A percentile compares a stretch with the other conserved stretches of the same genome.
phyloP scores from a whole-genome alignment of 2,888 invertebrate genomes.

The Crossocerus cetratus region DNA sequence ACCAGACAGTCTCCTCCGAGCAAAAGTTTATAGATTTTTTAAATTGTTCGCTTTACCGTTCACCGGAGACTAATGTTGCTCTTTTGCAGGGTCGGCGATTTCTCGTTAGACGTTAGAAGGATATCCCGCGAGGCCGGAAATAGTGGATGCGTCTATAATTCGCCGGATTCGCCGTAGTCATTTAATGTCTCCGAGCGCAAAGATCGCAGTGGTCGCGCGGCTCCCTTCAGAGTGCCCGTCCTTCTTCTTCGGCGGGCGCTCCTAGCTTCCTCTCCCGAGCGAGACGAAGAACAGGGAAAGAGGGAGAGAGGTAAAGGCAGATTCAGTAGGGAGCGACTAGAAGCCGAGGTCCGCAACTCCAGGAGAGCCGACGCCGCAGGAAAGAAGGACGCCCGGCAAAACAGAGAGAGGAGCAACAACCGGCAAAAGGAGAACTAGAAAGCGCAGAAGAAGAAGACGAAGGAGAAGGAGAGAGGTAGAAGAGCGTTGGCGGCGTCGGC shows the following conservation, averaged over 20 bases:
- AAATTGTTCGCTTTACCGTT: no score
- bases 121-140: no score
- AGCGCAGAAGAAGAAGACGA: background rate
- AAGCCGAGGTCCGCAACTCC: background rate
- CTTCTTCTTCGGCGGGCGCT: constrained; percentile 45
- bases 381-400: background rate
- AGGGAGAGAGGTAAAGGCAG: constrained; percentile 1
- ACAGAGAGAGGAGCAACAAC: constrained; percentile 29
- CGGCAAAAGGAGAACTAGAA: constrained; percentile 1
- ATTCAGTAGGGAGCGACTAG: constrained; percentile 22
- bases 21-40: no score
- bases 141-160: no score
- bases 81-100: no score
- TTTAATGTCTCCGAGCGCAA: constrained; percentile 39
- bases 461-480: background rate
- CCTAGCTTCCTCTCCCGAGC: constrained; percentile 42
- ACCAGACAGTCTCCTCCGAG: background rate
- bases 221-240: constrained; percentile 51
- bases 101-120: no score
- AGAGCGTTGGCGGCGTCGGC: no score
- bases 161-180: constrained; percentile 32
- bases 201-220: constrained; percentile 48
- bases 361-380: background rate
- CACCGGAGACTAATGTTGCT: no score
- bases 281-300: constrained; percentile 29